Evolutionary conservation across 1,140 invertebrate species (phyloP).

Genomic region (Papilio glaucus): DNA sequence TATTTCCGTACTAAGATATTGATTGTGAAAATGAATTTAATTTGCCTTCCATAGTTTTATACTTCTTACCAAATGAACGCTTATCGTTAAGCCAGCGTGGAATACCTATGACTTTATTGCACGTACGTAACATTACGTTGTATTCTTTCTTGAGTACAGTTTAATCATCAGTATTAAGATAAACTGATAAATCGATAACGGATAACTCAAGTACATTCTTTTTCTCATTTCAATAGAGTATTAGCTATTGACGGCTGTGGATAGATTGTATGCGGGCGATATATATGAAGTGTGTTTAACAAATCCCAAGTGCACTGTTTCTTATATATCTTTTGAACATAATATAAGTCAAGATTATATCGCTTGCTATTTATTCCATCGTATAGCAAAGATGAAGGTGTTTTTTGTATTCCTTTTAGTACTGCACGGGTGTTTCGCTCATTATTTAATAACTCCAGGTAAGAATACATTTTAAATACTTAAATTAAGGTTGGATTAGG

Average conservation of each 20-base stretch:
- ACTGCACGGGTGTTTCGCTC: constrained; percentile 48
- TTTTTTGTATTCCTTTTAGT: constrained; percentile 52
- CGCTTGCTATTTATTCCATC: not conserved
- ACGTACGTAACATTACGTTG: not conserved
- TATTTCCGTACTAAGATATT: too few relatives aligned
- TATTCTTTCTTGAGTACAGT: not conserved
- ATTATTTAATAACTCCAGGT: constrained; percentile 55
- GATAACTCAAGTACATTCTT: constrained; percentile 23
- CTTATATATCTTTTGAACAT: not conserved
- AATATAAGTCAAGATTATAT: not conserved
- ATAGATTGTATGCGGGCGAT: not conserved
- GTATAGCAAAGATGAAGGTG: constrained; percentile 56
- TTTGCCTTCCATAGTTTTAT: not conserved
- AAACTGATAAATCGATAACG: constrained; percentile 29
- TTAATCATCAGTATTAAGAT: constrained; percentile 17
- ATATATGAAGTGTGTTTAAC: constrained; percentile 1
- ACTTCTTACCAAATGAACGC: not conserved
- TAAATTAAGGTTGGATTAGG: not conserved
- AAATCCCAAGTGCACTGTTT: constrained; percentile 20
- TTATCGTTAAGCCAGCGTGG: not conserved
- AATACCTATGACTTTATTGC: not conserved
- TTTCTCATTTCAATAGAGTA: not conserved
- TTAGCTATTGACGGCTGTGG: not conserved
- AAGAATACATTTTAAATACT: constrained; percentile 38
- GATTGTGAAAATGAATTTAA: too few relatives aligned